Evolutionary conservation across 64 coral and sea anemone species (phyloP).

Genomic region (Dendronephthya gigantea): DNA sequence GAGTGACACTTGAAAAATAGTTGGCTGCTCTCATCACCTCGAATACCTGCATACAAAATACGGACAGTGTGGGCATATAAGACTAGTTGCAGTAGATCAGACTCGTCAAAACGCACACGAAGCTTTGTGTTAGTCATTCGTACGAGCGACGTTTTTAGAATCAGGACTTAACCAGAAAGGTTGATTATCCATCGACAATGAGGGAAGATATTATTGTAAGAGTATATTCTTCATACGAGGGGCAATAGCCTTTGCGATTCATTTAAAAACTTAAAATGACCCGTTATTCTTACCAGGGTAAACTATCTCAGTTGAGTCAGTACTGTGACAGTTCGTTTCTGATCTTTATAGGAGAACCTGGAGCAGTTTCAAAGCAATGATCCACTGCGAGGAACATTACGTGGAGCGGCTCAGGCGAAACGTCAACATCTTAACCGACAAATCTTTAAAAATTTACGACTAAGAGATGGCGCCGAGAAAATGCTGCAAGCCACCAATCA

Average conservation of each 20-base stretch:
- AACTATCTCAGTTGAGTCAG: background rate
- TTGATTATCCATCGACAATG: background rate
- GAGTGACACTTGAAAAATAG: background rate
- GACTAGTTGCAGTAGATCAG: too few relatives aligned
- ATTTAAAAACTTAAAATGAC: too few relatives aligned
- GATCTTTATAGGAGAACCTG: background rate
- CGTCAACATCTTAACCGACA: conserved; percentile 1
- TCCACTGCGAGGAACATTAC: background rate
- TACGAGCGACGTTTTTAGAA: background rate
- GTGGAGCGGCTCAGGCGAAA: background rate
- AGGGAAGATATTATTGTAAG: background rate
- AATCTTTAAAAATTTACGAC: conserved; percentile 3
- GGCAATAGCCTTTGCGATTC: too few relatives aligned
- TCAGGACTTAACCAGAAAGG: background rate
- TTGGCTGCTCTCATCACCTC: background rate
- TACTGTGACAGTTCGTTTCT: background rate
- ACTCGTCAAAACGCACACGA: too few relatives aligned
- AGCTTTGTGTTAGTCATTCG: background rate
- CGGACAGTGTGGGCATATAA: background rate
- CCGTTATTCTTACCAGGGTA: background rate
- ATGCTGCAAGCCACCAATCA: background rate
- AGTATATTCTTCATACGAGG: too few relatives aligned
- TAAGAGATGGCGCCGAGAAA: background rate
- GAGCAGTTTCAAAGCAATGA: background rate
- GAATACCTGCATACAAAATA: background rate